Evolutionary conservation across 2,888 invertebrate genomes (phyloP).

Genomic region (Congeria kusceri): DNA sequence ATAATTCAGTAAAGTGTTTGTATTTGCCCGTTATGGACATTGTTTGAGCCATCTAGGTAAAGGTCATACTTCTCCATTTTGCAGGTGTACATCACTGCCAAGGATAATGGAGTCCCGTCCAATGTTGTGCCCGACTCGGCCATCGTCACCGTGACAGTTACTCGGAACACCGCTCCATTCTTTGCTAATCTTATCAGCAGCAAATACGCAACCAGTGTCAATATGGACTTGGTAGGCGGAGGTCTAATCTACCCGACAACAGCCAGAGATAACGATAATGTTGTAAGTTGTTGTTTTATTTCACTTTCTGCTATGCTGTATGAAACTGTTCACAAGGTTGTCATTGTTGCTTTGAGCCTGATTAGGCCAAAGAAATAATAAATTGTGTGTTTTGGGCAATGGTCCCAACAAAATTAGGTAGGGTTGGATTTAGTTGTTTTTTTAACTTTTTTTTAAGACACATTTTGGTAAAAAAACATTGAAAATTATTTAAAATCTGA

Average conservation of each 20-base stretch:
- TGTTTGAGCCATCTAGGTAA: no score
- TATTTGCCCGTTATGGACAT: no score
- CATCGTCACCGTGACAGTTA: slow-evolving; percentile 50
- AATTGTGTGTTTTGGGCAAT: no score
- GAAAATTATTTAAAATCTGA: no score
- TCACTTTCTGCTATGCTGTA: background rate
- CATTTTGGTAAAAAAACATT: no score
- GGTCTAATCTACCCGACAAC: slow-evolving; percentile 57
- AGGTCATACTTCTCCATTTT: no score
- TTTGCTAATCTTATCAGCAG: slow-evolving; percentile 29
- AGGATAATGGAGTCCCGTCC: slow-evolving; percentile 72
- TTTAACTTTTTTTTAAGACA: no score
- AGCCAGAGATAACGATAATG: slow-evolving; percentile 65
- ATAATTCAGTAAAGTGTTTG: background rate
- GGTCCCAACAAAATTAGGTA: no score
- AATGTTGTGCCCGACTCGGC: slow-evolving; percentile 54
- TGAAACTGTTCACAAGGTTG: background rate
- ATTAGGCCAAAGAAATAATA: background rate
- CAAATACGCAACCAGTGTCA: slow-evolving; percentile 24
- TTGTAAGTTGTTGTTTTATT: slow-evolving; percentile 57
- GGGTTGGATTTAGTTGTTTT: no score
- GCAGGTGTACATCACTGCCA: slow-evolving; percentile 76
- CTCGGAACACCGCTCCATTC: slow-evolving; percentile 60
- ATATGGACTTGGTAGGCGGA: slow-evolving; percentile 50
- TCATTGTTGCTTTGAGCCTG: background rate